Evolutionary conservation across 2,113 vertebrate genomes (phyloP).

Genomic region (Haplotaxodon microlepis): DNA sequence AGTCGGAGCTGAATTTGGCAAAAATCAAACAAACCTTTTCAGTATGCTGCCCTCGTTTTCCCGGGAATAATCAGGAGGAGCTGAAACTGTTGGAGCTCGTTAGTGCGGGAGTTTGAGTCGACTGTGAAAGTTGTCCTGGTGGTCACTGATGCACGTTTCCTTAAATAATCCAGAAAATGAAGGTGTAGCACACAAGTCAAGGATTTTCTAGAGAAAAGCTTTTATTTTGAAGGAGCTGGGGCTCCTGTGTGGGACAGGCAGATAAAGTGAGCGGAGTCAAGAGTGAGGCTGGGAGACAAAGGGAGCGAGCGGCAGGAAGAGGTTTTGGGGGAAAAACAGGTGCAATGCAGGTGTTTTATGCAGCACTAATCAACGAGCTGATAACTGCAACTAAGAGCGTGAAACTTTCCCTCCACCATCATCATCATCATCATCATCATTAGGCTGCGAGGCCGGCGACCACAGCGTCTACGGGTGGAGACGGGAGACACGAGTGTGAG

Average conservation of each 20-base stretch:
- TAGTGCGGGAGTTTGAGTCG: not conserved
- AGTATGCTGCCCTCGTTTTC: accelerated
- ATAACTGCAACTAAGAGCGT: not conserved
- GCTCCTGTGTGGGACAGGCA: not conserved
- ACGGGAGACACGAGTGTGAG: not conserved
- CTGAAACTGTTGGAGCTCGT: not conserved
- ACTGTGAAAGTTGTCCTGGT: not conserved
- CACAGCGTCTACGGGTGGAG: not conserved
- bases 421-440: not conserved
- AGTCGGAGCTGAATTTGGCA: not conserved
- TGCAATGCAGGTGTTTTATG: constrained; percentile 37
- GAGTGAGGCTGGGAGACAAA: not conserved
- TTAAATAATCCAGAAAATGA: not conserved
- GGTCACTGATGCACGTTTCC: not conserved
- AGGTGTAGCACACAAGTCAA: accelerated
- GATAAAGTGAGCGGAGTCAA: not conserved
- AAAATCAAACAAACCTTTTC: not conserved
- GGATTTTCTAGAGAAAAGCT: not conserved
- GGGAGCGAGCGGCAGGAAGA: not conserved
- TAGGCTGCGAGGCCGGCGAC: not conserved
- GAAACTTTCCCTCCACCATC: not conserved
- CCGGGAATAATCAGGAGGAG: not conserved
- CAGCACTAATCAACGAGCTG: not conserved
- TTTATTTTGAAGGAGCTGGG: not conserved
- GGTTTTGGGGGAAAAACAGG: not conserved